These are phyloP conservation scores for Coptodon bakossiorum DNA, from an alignment of 2,113 vertebrate genomes.

Conservation along the genomic window DNA sequence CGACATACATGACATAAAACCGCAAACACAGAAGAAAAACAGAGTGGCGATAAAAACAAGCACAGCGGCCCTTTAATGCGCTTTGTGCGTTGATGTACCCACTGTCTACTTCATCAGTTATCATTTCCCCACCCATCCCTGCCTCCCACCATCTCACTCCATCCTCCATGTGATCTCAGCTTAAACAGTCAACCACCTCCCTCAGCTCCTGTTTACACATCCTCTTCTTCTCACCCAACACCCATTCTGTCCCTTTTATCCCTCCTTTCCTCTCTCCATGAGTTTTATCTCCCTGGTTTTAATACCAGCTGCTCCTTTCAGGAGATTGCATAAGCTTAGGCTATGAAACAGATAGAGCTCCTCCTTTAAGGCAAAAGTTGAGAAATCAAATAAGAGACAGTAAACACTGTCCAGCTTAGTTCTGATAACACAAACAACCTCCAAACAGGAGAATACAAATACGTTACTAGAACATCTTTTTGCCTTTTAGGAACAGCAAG, in stretches of 20 bases:
- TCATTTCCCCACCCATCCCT: neutral
- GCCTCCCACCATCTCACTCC: neutral
- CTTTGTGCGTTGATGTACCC: neutral
- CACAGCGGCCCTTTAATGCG: neutral
- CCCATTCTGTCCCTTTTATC: neutral
- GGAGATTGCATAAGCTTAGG: neutral
- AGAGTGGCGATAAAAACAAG: neutral
- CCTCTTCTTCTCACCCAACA: neutral
- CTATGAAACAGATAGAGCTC: neutral
- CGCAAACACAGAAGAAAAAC: neutral
- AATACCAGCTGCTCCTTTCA: neutral
- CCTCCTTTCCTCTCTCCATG: neutral
- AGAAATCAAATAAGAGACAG: neutral
- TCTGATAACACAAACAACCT: neutral
- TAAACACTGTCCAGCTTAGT: neutral
- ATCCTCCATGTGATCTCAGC: neutral
- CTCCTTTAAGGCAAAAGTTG: neutral
- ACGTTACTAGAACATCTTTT: neutral
- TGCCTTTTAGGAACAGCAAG: neutral
- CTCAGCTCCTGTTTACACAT: neutral
- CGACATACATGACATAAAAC: neutral
- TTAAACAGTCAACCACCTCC: neutral
- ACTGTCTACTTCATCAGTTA: neutral
- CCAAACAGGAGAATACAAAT: neutral
- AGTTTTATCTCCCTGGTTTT: neutral